A percentile compares a stretch with the other conserved stretches of the same genome.
Evolutionary conservation across 2,888 invertebrate species (phyloP).

Genomic region (Cheilosia vernalis): DNA sequence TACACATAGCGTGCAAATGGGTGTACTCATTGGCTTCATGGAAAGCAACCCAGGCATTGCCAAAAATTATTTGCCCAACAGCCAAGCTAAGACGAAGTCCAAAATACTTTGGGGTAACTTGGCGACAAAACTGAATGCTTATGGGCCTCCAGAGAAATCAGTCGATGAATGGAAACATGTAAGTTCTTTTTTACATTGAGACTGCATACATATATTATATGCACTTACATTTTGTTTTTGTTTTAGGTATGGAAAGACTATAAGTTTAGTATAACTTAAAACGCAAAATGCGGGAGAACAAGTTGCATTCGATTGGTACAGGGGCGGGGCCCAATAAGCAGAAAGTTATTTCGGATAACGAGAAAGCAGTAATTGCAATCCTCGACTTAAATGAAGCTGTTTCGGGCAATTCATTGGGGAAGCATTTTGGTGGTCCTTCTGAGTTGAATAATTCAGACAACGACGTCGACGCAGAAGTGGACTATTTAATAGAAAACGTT

Average conservation of each 20-base stretch:
- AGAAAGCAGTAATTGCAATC: neutral
- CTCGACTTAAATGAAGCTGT: slow-evolving; percentile 12
- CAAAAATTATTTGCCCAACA: neutral
- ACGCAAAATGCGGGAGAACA: slow-evolving; percentile 20
- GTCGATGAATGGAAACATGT: slow-evolving; percentile 16
- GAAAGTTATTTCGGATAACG: slow-evolving; percentile 3
- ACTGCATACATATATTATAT: neutral
- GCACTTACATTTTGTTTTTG: neutral
- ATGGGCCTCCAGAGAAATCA: slow-evolving; percentile 6
- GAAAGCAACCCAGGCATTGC: no score
- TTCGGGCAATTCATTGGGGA: slow-evolving; percentile 10
- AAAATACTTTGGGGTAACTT: slow-evolving; percentile 14
- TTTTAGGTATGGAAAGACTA: slow-evolving; percentile 11
- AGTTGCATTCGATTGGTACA: slow-evolving; percentile 3
- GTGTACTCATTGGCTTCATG: no score
- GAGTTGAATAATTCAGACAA: neutral
- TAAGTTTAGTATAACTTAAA: slow-evolving; percentile 16
- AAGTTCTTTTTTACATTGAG: slow-evolving; percentile 13
- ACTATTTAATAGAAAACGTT: slow-evolving; percentile 1
- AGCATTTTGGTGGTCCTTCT: slow-evolving; percentile 1
- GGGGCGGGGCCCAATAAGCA: slow-evolving; percentile 10
- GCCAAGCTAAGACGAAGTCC: slow-evolving; percentile 15
- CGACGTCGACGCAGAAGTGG: neutral
- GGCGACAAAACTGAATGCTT: neutral
- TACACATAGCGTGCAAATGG: no score